These are phyloP conservation scores for Thamnaconus septentrionalis DNA, from an alignment of 2,113 vertebrate genomes.

Conservation along the genomic window DNA sequence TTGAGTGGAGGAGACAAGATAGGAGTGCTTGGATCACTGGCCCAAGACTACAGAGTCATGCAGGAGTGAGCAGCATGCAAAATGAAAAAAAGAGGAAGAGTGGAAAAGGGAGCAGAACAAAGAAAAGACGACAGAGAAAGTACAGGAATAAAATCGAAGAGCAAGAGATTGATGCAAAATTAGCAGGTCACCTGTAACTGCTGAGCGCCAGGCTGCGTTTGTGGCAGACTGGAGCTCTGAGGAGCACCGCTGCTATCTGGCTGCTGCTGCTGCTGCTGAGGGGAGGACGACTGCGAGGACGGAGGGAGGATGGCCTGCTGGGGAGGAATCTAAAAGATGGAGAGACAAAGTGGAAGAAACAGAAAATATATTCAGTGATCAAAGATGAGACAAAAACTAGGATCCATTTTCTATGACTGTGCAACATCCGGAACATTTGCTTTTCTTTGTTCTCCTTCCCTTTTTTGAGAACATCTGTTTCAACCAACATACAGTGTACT, in stretches of 20 bases:
- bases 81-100: conserved; percentile 14
- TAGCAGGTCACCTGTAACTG: conserved; percentile 63
- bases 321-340: conserved; percentile 36
- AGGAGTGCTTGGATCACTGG: conserved; percentile 72
- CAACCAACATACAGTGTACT: neutral
- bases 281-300: conserved; percentile 47
- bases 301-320: conserved; percentile 54
- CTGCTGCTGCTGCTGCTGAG: conserved; percentile 52
- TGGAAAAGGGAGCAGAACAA: conserved; percentile 9
- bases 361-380: conserved; percentile 1
- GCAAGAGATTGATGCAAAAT: neutral
- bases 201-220: conserved; percentile 40
- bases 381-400: neutral
- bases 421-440: conserved; percentile 13
- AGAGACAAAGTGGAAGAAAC: neutral
- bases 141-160: neutral
- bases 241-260: conserved; percentile 46
- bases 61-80: conserved; percentile 67
- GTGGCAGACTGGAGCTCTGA: conserved; percentile 43
- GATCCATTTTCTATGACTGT: neutral
- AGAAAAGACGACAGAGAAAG: neutral
- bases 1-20: conserved; percentile 78
- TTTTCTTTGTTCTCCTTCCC: neutral
- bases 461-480: neutral
- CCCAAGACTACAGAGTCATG: conserved; percentile 72